Evolutionary conservation across 1,140 invertebrate species (phyloP), one percentile per base, ranked within the genome.

Genomic region (Thaumetopoea pityocampa): DNA sequence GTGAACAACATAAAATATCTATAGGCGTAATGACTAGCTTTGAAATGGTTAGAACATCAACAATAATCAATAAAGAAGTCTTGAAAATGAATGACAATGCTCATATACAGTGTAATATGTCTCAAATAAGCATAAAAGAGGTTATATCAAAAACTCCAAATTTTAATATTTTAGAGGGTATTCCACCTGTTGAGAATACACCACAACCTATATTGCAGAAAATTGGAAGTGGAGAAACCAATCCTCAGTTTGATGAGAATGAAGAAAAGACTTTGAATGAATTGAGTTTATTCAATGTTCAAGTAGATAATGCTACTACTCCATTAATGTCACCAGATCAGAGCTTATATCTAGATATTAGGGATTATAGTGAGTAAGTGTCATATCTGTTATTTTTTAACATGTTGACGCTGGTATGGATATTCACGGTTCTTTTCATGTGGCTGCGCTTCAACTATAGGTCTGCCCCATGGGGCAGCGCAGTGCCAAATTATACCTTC

Each of bases 1-100:
- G 86, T 45, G 92, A 89, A 36, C 84, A 86, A 37, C 85, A 88
- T 15, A 90, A 91, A 55, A 89, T 91, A 51, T 90, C 90, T 1
- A 89, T 91, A 46, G 90, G 90, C 43, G 88, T 92, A 5, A 91
- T 90, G 88, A 91, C 90, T 2, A 92, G 90, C 71, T 90, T 91
- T 74, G 90, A 92, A 73, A 86, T 91, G 44, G 88, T 88, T 1
- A 73, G 90, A 38, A 86, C 82, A 45, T 86, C 70, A 24, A 88
- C 63, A 51, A 69, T 67, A 19, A 83, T 64, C 4, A 80, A 85
- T 51, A 81, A 84, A 36, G 74, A 81, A 61, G 45, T 76, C 14
- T 24, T 71, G 6, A 70, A 70, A 40, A 62, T 55, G 46, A 70
- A 49, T 51, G 67, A 80, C 19, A 65, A 55, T 37, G 60, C 76